Evolutionary conservation across 2,888 invertebrate species (phyloP), one percentile per base, ranked within the genome.

Genomic region (Caenorhabditis sinica): DNA sequence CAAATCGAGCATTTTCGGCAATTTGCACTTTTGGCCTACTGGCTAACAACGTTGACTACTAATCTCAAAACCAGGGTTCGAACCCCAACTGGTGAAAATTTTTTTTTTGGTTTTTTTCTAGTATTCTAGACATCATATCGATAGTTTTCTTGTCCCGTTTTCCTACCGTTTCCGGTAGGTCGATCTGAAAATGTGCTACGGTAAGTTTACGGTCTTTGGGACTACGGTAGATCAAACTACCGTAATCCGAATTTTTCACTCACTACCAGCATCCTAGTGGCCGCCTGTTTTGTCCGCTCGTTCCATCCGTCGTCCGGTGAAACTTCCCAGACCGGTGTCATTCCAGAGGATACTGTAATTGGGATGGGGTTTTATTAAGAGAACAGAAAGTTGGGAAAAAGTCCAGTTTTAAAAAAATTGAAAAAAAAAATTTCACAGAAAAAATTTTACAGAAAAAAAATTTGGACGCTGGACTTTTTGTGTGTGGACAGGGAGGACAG

Each of bases 301-400:
- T 86, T 82, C 45, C 73, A 83, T 1, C 82, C 82, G 43, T 86
- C 86, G n/a, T 87, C 86, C 2, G 63, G 58, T 15, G 60, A 56
- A 0, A 63, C 23, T 28, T 80, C 72, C 88, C 88, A 88, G 25
- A 88, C 36, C 4, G 88, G 88, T 1, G 83, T 40, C 25, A 85
- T 30, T 33, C 88, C 88, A 45, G 77, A 84, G 23, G 87, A 83
- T 36, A 88, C 88, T 87, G 77, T 23, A 84, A 80, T 25, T 40
- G 6, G 40, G 40, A 11, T 36, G 33, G 9, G 33, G 5, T 6
- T 36, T 36, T 36, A 11, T 66, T 15, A 49, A 9, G 45, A 45
- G 60, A 28, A 56, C 3, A 15, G n/a, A 17, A 53, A 65, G 43
- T 36, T 63, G 9, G 61, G 17, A 36, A 63, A 33, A n/a, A 43